These are phyloP conservation scores for Podiceps cristatus DNA, from an alignment of 2,113 vertebrate genomes.

Conservation along the genomic window DNA sequence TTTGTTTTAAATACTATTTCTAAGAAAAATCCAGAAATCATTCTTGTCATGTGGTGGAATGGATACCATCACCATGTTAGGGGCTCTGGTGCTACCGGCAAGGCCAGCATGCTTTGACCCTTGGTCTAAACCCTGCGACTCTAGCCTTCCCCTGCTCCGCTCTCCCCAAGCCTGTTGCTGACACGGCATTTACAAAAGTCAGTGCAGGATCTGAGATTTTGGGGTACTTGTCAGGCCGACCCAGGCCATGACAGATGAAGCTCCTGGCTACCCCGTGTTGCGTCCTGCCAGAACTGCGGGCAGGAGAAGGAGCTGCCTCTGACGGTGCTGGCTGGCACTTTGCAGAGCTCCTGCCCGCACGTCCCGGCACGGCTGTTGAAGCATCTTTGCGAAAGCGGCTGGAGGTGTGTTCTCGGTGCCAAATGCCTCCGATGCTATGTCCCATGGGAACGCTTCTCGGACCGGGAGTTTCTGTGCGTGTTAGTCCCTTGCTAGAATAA, in stretches of 20 bases:
- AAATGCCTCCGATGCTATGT: accelerated
- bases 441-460: accelerated
- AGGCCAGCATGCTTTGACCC: neutral
- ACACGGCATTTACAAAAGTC: accelerated
- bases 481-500: neutral
- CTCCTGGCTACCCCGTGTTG: accelerated
- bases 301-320: neutral
- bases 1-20: neutral
- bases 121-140: accelerated
- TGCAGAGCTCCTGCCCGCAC: accelerated
- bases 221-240: neutral
- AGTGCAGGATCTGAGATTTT: accelerated
- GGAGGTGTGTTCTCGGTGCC: neutral
- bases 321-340: neutral
- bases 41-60: neutral
- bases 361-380: neutral
- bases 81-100: neutral
- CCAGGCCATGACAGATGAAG: accelerated
- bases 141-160: neutral
- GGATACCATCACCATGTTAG: accelerated
- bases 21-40: neutral
- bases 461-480: neutral
- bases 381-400: neutral
- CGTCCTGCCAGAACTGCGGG: accelerated
- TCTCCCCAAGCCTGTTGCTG: neutral